Base-by-base conservation (phyloP, 2,113 vertebrate genomes). In the Heliornis fulica region DNA sequence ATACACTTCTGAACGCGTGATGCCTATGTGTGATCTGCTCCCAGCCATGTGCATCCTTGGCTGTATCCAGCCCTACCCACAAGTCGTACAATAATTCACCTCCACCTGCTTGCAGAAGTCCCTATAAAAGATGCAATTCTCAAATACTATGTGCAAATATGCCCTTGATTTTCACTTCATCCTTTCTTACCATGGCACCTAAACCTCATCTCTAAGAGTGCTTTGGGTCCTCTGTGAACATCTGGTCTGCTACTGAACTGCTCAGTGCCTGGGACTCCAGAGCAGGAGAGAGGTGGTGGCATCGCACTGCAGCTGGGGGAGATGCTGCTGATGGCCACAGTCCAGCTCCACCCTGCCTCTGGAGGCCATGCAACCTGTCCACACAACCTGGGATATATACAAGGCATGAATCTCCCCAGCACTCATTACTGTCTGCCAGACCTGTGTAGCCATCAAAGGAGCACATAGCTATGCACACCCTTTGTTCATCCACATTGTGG, bases 331-430 rank as follows among this genome's bases (percentile, higher is more conserved):
- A 23, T 65, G 10, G 25, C 65, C 70, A n/a, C 51, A 38, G 43
- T 89, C 40, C 36, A 65, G 26, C 66, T 81, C 48, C 64, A 40
- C 10, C 26, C 15, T 68, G 38, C 65, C 38, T 71, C 28, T 61
- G 40, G 66, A 82, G 28, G 34, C 65, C 65, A 32, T 46, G 6
- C 28, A 31, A 7, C 0, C 1, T 57, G 51, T 31, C 46, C 53
- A 2, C 41, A 13, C 0, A 1, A 15, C 72, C 13, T 40, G 13
- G 13, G 17, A 25, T 12, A 8, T 3, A 4, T 5, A 26, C n/a
- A 15, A 1, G 56, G 40, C 41, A 3, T 34, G 31, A 15, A 32
- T 80, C 11, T 53, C 50, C 81, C 13, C 54, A 64, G 82, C 43
- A 63, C 68, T 11, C 0, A 1, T 56, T 46, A 36, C 70, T 29